Percentiles rank a stretch among this genome's conserved stretches.
These are phyloP conservation scores for Balearica regulorum DNA, from an alignment of 2,797 vertebrate species.

Conservation along the genomic window DNA sequence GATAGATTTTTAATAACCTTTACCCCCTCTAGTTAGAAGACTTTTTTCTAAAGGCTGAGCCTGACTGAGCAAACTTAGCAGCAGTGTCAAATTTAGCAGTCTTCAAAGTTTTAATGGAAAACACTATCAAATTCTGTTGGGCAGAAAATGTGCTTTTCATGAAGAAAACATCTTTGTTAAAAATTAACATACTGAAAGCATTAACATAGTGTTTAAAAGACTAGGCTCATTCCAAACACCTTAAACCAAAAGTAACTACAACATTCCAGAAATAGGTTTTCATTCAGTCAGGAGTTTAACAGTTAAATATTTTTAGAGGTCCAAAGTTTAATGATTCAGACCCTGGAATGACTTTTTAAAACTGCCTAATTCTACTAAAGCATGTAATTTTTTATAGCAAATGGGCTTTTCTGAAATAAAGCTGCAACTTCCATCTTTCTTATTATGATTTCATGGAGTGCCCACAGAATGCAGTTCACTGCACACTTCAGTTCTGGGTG, in stretches of 20 bases:
- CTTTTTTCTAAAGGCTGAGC: not conserved
- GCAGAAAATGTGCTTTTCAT: not conserved
- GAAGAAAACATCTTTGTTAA: conserved; percentile 30
- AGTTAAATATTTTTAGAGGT: conserved; percentile 35
- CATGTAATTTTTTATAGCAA: not conserved
- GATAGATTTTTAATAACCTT: not conserved
- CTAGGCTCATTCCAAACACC: not conserved
- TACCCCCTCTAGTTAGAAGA: not conserved
- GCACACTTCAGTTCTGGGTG: not conserved
- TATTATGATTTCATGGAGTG: not conserved
- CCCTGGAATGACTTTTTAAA: not conserved
- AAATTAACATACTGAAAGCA: conserved; percentile 31
- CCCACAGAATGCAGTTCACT: not conserved
- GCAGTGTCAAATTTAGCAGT: not conserved
- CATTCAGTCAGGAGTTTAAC: conserved; percentile 3
- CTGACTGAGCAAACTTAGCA: not conserved
- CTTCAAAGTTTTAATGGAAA: not conserved
- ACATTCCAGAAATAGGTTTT: conserved; percentile 13
- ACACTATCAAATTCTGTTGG: not conserved
- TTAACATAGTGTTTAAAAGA: conserved; percentile 16
- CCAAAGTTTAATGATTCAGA: conserved; percentile 26
- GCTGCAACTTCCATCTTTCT: not conserved
- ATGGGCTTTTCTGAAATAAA: not conserved
- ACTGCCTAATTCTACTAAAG: not conserved
- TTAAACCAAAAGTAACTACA: conserved; percentile 30